These are phyloP conservation scores for Psix sp. DNA, from an alignment of 1,140 invertebrate species.

Conservation along the genomic window DNA sequence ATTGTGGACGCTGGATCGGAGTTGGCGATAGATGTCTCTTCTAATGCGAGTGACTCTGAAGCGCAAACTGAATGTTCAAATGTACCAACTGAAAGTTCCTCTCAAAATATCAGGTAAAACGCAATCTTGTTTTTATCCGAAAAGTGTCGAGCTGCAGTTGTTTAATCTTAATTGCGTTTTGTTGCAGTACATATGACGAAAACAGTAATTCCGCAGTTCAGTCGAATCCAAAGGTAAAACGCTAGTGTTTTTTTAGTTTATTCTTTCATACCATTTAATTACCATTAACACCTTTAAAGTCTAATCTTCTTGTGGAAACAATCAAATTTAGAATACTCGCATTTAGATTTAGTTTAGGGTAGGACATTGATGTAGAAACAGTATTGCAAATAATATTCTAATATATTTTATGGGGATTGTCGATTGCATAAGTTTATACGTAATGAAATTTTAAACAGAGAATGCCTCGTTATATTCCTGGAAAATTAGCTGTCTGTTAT, in stretches of 20 bases:
- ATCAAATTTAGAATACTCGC: too few species aligned
- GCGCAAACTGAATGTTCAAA: slow-evolving; percentile 39
- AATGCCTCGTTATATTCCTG: slow-evolving; percentile 37
- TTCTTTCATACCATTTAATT: not conserved
- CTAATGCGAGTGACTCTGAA: slow-evolving; percentile 27
- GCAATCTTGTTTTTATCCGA: not conserved
- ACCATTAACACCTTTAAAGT: too few species aligned
- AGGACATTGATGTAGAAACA: too few species aligned
- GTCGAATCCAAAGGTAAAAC: slow-evolving; percentile 29
- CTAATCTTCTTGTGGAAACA: too few species aligned
- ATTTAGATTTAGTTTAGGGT: too few species aligned
- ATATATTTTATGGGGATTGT: too few species aligned
- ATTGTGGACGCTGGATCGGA: slow-evolving; percentile 80
- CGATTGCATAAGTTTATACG: too few species aligned
- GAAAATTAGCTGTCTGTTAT: slow-evolving; percentile 41
- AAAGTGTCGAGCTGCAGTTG: too few species aligned
- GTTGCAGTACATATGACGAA: slow-evolving; percentile 65
- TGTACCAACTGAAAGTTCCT: slow-evolving; percentile 51
- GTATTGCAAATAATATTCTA: too few species aligned
- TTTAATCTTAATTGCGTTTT: too few species aligned
- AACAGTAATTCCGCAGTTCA: slow-evolving; percentile 65
- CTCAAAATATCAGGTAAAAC: slow-evolving; percentile 56
- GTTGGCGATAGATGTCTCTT: slow-evolving; percentile 7
- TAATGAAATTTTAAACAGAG: slow-evolving; percentile 4
- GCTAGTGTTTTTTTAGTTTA: too few species aligned